phyloP scores from a whole-genome alignment of 2,888 invertebrate genomes.

The Ichneumoninae sp. region DNA sequence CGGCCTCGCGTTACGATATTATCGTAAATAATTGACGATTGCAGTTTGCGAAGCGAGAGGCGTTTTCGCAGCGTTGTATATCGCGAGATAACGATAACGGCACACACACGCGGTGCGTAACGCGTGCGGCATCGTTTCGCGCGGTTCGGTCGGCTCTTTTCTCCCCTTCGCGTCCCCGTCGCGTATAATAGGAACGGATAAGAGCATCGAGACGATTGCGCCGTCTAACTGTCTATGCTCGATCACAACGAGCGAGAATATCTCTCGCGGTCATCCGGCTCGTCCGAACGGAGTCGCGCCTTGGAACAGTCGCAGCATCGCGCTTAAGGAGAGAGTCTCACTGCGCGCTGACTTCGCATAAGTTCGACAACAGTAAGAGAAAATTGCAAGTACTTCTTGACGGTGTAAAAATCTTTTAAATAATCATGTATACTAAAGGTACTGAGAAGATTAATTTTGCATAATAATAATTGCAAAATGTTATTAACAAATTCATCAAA shows the following conservation, averaged over 20 bases:
- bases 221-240: slow-evolving; percentile 50
- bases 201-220: slow-evolving; percentile 14
- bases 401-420: too few species aligned
- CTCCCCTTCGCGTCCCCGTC: slow-evolving; percentile 5
- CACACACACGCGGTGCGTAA: slow-evolving; percentile 11
- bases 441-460: too few species aligned
- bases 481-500: too few species aligned
- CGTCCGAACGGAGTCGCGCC: slow-evolving; percentile 10
- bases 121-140: neutral
- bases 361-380: too few species aligned
- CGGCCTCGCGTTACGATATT: slow-evolving; percentile 23
- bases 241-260: slow-evolving; percentile 37
- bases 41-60: slow-evolving; percentile 20
- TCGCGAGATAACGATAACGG: slow-evolving; percentile 40
- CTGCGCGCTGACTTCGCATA: too few species aligned
- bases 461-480: too few species aligned
- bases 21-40: slow-evolving; percentile 47
- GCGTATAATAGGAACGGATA: neutral
- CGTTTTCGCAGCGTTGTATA: slow-evolving; percentile 18
- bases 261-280: neutral
- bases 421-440: too few species aligned
- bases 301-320: neutral
- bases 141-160: slow-evolving; percentile 4
- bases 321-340: neutral
- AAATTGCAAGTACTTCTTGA: too few species aligned